Evolutionary conservation across 2,113 vertebrate genomes (phyloP), one percentile per base, ranked within the genome.

Genomic region (Pangasianodon gigas): DNA sequence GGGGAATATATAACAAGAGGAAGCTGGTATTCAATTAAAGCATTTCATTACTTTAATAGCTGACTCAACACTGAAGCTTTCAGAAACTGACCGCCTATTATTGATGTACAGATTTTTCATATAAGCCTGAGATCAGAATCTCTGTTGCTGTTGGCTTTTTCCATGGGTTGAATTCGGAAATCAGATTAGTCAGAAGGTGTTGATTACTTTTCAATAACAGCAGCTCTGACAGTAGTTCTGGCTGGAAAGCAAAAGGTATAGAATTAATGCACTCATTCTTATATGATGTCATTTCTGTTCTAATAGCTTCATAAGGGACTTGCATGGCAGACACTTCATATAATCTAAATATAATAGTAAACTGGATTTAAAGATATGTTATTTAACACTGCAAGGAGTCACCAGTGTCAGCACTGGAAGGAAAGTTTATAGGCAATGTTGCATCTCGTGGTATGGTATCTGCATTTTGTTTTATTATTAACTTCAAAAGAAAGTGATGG

Each of bases 21-120:
- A 77, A 90, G 86, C 62, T 79, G 44, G 48, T 75, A 91, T 89
- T 88, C 58, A 87, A 85, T 93, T 87, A 91, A 60, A 82, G 84
- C 62, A 75, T 94, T 95, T 94, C 92, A 94, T 95, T 94, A 92
- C 86, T 82, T 89, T 93, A 95, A 95, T 94, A 87, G 67, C 48
- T 79, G 88, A 90, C 87, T 91, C 60, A 87, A 89, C 69, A 84
- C 67, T 93, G 88, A 29, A n/a, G 54, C 89, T 89, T 88, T 74
- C 54, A 71, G 52, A 89, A 89, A 79, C 13, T 29, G 46, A 67
- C 71, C 51, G 8, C 18, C 58, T 79, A 54, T 52, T 41, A 75
- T 82, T 80, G 54, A 81, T 32, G 37, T 58, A 83, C 79, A 69
- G 84, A 90, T 90, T 88, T 80, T 91, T 80, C 79, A 56, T 83